Evolutionary conservation across 2,797 vertebrate species (phyloP), one percentile per base, ranked within the genome.

Genomic region (Netta rufina): DNA sequence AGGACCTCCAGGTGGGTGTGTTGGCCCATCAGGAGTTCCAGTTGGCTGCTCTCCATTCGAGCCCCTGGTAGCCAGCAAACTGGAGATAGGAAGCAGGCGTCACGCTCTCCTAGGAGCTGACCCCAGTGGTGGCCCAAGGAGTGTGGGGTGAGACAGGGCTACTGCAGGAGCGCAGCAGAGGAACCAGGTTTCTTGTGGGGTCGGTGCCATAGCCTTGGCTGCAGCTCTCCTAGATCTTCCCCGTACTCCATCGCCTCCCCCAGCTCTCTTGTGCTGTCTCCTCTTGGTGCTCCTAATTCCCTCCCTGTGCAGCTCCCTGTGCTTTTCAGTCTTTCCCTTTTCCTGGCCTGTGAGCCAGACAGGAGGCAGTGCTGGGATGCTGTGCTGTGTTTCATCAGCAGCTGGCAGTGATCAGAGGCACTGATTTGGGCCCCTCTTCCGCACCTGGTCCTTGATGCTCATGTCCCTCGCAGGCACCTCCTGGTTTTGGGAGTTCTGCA

Each of bases 131-230:
- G 53, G 43, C 61, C 43, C 1, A 2, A 11, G 58, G 71, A 20
- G 45, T 33, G 38, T 1, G 6, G 27, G 61, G 41, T 9, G 56
- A 8, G 27, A 38, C 30, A 11, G 41, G 49, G 18, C 33, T 36
- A 13, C 15, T 20, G 33, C 51, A 56, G 72, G 38, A 54, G 41
- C n/a, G 5, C 4, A 3, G 39, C 21, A 1, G 39, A 25, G 71
- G 54, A 58, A 13, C 2, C 0, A 8, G 3, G 33, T 3, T 16
- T 21, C 17, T 38, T 2, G 1, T 0, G 0, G 39, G 54, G 33
- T 27, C 0, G 4, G 17, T 43, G 47, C 62, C 14, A 30, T 24
- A 33, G n/a, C n/a, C 20, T 33, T 5, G 57, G 57, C 21, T 58
- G 57, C 58, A 60, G 62, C 17, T 20, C 62, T 65, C 4, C 64